phyloP scores from a whole-genome alignment of 1,140 invertebrate species.

The Cotesia glomerata region DNA sequence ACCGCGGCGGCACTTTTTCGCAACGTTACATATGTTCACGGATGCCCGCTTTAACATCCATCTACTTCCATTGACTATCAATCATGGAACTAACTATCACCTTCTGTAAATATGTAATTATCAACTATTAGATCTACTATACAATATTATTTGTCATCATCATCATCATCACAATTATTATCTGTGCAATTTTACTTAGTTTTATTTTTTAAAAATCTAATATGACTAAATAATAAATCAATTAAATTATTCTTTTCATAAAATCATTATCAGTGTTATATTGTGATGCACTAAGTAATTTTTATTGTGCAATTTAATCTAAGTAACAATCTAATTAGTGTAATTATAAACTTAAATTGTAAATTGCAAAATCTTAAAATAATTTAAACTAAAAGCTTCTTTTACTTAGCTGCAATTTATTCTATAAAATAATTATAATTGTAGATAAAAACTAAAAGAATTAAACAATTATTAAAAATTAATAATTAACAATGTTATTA shows the following conservation, averaged over 20 bases:
- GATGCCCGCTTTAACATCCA: constrained; percentile 70
- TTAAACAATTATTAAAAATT: not conserved
- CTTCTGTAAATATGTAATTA: constrained; percentile 22
- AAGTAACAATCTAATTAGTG: not conserved
- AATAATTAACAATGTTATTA: not conserved
- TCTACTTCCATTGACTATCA: not conserved
- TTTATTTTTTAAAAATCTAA: no score
- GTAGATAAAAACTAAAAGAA: not conserved
- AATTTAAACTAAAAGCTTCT: no score
- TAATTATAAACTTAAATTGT: not conserved
- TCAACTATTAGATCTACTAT: no score
- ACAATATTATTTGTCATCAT: no score
- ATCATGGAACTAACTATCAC: not conserved
- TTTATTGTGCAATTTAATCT: not conserved
- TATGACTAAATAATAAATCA: no score
- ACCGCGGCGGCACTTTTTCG: constrained; percentile 75
- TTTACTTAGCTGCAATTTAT: not conserved
- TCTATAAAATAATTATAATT: not conserved
- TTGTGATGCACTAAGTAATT: not conserved
- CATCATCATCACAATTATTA: not conserved
- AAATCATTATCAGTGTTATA: no score
- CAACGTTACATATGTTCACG: constrained; percentile 76
- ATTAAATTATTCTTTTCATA: no score
- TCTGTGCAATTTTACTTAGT: no score
- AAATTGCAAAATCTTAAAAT: not conserved